phyloP scores from a whole-genome alignment of 2,113 vertebrate genomes.

The Hyaena hyaena region DNA sequence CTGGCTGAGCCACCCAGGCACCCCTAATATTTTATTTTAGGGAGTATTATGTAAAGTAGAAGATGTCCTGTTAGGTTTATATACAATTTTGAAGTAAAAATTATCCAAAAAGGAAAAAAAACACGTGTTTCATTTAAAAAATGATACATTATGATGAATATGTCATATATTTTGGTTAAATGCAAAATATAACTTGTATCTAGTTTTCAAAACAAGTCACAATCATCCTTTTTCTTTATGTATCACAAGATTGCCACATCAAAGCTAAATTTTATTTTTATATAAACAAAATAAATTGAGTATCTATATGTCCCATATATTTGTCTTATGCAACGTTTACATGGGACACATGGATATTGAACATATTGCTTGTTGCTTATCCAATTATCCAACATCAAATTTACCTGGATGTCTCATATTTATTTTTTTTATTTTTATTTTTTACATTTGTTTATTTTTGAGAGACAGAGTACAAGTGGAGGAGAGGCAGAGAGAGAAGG shows the following conservation, averaged over 20 bases:
- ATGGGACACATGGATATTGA: not conserved
- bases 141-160: not conserved
- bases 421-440: too few species aligned
- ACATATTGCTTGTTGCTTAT: not conserved
- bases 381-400: not conserved
- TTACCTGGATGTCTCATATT: not conserved
- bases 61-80: not conserved
- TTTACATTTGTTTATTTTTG: too few species aligned
- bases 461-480: too few species aligned
- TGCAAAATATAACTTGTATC: not conserved
- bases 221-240: not conserved
- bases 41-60: not conserved
- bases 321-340: not conserved
- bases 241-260: not conserved
- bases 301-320: not conserved
- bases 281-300: not conserved
- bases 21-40: not conserved
- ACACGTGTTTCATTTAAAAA: not conserved
- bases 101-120: not conserved
- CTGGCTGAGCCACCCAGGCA: too few species aligned
- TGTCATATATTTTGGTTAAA: not conserved
- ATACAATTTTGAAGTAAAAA: not conserved
- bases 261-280: constrained; percentile 13
- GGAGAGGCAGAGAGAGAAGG: too few species aligned
- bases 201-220: not conserved